Evolutionary conservation across 2,888 invertebrate genomes (phyloP).

Genomic region (Drosophila atripex): DNA sequence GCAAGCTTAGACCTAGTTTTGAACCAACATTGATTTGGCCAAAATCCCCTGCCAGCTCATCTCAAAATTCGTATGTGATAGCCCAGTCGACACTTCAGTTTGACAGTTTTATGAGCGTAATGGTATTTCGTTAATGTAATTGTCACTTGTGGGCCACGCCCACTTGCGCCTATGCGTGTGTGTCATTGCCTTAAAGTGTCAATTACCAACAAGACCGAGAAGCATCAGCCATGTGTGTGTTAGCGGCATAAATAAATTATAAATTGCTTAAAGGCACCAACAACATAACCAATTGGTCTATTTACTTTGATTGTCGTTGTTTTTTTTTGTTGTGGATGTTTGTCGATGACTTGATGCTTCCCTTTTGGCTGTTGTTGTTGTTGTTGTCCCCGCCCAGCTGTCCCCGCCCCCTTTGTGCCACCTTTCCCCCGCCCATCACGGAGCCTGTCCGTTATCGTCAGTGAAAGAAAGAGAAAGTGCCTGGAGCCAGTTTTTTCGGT

Average conservation of each 20-base stretch:
- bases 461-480: slow-evolving; percentile 82
- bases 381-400: slow-evolving; percentile 2
- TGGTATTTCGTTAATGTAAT: slow-evolving; percentile 63
- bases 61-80: slow-evolving; percentile 25
- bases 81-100: slow-evolving; percentile 63
- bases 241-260: slow-evolving; percentile 64
- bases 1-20: slow-evolving; percentile 1
- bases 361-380: slow-evolving; percentile 53
- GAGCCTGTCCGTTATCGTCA: slow-evolving; percentile 67
- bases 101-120: slow-evolving; percentile 74
- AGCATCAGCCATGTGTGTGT: slow-evolving; percentile 30
- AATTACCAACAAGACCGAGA: slow-evolving; percentile 59
- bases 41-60: slow-evolving; percentile 5
- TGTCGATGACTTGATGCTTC: slow-evolving; percentile 69
- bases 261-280: slow-evolving; percentile 63
- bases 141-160: slow-evolving; percentile 57
- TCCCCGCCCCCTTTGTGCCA: slow-evolving; percentile 5
- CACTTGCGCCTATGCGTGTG: slow-evolving; percentile 38
- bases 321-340: slow-evolving; percentile 62
- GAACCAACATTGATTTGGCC: slow-evolving; percentile 29
- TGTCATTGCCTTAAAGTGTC: slow-evolving; percentile 72
- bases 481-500: slow-evolving; percentile 72
- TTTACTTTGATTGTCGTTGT: slow-evolving; percentile 50
- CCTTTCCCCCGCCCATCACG: slow-evolving; percentile 5
- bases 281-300: slow-evolving; percentile 65